Evolutionary conservation across 2,888 invertebrate genomes (phyloP), one percentile per base, ranked within the genome.

Genomic region (Spodoptera littoralis): DNA sequence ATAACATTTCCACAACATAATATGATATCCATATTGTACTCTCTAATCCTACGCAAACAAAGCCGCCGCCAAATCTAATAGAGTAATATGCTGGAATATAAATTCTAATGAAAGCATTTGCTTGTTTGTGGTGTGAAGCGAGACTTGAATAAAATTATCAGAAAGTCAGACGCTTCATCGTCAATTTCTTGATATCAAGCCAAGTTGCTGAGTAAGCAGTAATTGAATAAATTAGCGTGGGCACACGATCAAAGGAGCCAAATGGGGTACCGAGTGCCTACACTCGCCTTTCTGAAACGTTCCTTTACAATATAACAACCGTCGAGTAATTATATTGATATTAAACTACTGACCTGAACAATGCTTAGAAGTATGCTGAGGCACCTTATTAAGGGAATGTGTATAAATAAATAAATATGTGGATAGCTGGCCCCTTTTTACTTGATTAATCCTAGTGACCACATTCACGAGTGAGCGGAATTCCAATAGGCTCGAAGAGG

Each of bases 151-250:
- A 74, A 65, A 76, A 74, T 73, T 76, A 71, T 76, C 73, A 68
- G 73, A 51, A 66, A 66, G 58, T 60, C 60, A 42, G 55, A 52
- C 61, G 46, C 74, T 61, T 62, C 54, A 67, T 75, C 78, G 80
- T 78, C 82, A 79, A 56, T 84, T 83, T 84, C 82, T 81, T 83
- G 80, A 84, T 84, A 83, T 77, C 76, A 71, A 80, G 84, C 82
- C 84, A 86, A 83, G 78, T 79, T 72, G 76, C 78, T 77, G 80
- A 83, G 81, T 76, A 81, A 81, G 79, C 73, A 76, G 80, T 89
- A 87, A 89, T 89, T 89, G 85, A 84, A 88, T 88, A 86, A 88
- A 89, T 88, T 89, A 87, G 79, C 76, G 79, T 76, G 70, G 75
- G 81, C 75, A 79, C 78, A 82, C 79, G 86, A 86, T 88, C 88